Conservation (phyloP, 1,140 invertebrate genomes). For the Physella acuta region DNA sequence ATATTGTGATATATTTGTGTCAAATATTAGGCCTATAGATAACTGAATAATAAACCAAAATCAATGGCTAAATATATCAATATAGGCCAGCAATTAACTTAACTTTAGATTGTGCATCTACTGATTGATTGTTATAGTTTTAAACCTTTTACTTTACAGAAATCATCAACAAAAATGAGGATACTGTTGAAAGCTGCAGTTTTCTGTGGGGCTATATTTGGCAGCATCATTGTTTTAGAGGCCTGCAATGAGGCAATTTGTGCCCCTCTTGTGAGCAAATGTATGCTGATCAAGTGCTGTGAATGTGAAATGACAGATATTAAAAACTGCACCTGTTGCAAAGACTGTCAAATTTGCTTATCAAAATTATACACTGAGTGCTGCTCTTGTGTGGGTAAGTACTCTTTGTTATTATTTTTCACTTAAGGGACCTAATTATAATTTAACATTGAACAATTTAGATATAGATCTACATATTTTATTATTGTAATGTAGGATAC, state of each 20-base stretch:
- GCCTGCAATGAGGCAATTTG: constrained; percentile 86
- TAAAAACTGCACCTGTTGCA: constrained; percentile 84
- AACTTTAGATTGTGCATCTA: background rate
- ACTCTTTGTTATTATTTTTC: background rate
- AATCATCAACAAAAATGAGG: background rate
- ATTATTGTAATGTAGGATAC: too few species aligned
- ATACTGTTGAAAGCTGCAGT: background rate
- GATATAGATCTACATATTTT: background rate
- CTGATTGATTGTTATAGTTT: background rate
- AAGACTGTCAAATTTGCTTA: constrained; percentile 87
- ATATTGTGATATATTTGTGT: background rate
- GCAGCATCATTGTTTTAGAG: constrained; percentile 8
- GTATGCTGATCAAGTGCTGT: constrained; percentile 91
- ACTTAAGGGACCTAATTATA: background rate
- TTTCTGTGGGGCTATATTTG: constrained; percentile 4
- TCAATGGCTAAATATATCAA: background rate
- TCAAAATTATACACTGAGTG: constrained; percentile 87
- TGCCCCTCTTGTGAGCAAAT: constrained; percentile 91
- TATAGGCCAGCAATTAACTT: background rate
- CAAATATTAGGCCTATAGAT: background rate
- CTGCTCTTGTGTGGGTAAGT: constrained; percentile 87
- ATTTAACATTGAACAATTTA: background rate
- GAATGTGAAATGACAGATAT: constrained; percentile 78
- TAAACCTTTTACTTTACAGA: background rate
- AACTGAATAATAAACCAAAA: background rate